Evolutionary conservation across 2,888 invertebrate genomes (phyloP).

Genomic region (Meiosimyza decipiens): DNA sequence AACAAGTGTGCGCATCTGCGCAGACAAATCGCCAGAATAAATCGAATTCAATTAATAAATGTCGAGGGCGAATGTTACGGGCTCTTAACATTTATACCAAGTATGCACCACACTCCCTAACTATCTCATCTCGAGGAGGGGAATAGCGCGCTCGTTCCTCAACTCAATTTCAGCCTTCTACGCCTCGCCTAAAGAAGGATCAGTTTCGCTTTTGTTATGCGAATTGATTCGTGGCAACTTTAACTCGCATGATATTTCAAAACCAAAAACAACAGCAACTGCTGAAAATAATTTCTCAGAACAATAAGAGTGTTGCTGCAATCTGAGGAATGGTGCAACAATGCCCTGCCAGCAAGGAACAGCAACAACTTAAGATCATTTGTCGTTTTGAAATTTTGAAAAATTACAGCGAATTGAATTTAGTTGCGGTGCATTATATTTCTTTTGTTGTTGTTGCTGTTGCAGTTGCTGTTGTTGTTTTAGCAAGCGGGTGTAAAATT

Average conservation of each 20-base stretch:
- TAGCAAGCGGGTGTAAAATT: conserved; percentile 11
- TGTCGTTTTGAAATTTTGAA: conserved; percentile 51
- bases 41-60: conserved; percentile 66
- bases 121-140: no score
- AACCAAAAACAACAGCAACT: background rate
- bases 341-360: conserved; percentile 4
- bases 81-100: conserved; percentile 44
- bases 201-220: conserved; percentile 31
- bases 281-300: conserved; percentile 24
- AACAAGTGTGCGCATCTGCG: conserved; percentile 18
- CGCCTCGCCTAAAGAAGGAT: background rate
- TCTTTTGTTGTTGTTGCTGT: background rate
- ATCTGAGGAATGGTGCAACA: conserved; percentile 12
- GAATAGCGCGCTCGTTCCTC: no score
- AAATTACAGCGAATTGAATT: conserved; percentile 64
- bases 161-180: no score
- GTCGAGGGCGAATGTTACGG: conserved; percentile 60
- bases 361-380: conserved; percentile 18
- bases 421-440: conserved; percentile 1
- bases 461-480: background rate
- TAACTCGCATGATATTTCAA: conserved; percentile 30
- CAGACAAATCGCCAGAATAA: conserved; percentile 52
- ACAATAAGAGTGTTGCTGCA: conserved; percentile 22
- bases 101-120: background rate
- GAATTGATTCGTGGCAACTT: background rate